Conservation (phyloP, 2,888 invertebrate species). For the Coremacera marginata region DNA sequence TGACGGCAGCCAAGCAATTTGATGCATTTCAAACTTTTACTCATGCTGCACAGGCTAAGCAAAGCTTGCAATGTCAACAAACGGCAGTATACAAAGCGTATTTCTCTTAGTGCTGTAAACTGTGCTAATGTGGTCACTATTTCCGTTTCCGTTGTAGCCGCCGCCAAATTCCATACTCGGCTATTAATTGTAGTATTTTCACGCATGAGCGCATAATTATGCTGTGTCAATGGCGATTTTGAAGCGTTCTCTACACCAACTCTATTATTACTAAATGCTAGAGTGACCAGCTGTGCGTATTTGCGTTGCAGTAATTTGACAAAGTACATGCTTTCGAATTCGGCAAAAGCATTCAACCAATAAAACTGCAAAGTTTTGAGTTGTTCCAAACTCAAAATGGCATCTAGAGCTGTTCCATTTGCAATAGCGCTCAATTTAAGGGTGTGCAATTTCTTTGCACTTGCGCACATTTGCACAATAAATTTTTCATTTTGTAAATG, state of each 20-base stretch:
- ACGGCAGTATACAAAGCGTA: conserved; percentile 37
- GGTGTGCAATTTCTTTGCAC: conserved; percentile 27
- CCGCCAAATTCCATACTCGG: conserved; percentile 37
- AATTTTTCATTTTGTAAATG: conserved; percentile 40
- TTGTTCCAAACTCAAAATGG: conserved; percentile 39
- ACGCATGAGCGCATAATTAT: conserved; percentile 48
- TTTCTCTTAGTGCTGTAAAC: not conserved
- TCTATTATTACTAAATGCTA: conserved; percentile 46
- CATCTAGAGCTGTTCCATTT: conserved; percentile 33
- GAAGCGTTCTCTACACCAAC: conserved; percentile 45
- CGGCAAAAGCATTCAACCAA: conserved; percentile 41
- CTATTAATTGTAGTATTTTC: conserved; percentile 47
- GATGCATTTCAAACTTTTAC: conserved; percentile 13
- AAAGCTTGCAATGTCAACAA: conserved; percentile 14
- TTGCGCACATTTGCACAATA: conserved; percentile 40
- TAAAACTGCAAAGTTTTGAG: conserved; percentile 45
- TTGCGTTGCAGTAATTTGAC: conserved; percentile 16
- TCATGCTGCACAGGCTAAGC: not conserved
- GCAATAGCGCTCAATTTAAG: conserved; percentile 45
- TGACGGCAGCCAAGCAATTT: conserved; percentile 34
- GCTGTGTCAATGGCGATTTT: conserved; percentile 30
- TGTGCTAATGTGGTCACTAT: not conserved
- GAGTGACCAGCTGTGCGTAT: conserved; percentile 19
- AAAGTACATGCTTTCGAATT: conserved; percentile 31
- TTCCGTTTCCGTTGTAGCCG: not conserved